A percentile compares a stretch with the other conserved stretches of the same genome.
Conservation (phyloP, 1,140 invertebrate species). For the Chlorops oryzae region DNA sequence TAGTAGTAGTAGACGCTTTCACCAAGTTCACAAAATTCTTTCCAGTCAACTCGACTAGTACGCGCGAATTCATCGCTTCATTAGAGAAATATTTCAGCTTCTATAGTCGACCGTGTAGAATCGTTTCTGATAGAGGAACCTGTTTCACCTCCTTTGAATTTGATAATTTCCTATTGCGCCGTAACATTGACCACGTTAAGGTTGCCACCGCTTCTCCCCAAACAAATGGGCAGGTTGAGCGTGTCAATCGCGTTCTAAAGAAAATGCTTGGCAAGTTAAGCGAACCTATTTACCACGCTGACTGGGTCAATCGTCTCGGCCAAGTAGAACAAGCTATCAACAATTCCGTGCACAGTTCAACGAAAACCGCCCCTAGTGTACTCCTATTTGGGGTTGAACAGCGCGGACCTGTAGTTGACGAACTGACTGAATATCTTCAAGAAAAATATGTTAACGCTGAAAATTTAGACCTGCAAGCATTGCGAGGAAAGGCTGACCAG, state of each 20-base stretch:
- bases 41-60: constrained; percentile 11
- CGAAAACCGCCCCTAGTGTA: constrained; percentile 14
- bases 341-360: constrained; percentile 22
- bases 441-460: neutral
- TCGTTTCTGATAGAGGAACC: constrained; percentile 29
- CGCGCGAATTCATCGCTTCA: constrained; percentile 23
- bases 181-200: constrained; percentile 16
- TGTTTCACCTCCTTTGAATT: constrained; percentile 29
- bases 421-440: neutral
- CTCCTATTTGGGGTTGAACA: constrained; percentile 17
- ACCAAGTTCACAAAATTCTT: constrained; percentile 14
- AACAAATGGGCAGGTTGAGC: constrained; percentile 22
- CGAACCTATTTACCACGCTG: neutral
- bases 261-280: too few relatives aligned
- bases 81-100: constrained; percentile 14
- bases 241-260: too few relatives aligned
- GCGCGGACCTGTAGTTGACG: too few relatives aligned
- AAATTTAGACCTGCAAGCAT: neutral
- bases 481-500: neutral
- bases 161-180: constrained; percentile 2
- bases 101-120: constrained; percentile 16
- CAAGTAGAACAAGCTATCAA: constrained; percentile 25
- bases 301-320: neutral
- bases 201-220: constrained; percentile 14
- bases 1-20: constrained; percentile 44